phyloP scores from a whole-genome alignment of 2,797 vertebrate species.

The Florisuga fusca region DNA sequence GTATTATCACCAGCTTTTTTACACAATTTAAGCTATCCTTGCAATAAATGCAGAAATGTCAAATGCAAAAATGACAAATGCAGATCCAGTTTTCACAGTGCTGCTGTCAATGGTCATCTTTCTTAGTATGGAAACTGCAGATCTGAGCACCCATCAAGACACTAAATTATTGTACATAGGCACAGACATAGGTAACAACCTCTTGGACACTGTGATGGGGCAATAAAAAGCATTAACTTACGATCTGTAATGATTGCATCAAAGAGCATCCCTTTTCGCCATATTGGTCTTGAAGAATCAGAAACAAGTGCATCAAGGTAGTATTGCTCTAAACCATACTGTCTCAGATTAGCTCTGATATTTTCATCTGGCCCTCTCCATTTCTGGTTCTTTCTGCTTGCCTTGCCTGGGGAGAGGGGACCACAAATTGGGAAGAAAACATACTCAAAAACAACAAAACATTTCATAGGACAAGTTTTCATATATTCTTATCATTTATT shows the following conservation, averaged over 20 bases:
- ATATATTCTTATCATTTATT: background rate
- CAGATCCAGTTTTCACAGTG: background rate
- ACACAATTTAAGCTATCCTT: background rate
- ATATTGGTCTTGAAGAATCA: constrained; percentile 91
- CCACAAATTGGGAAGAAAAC: background rate
- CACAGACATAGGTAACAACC: background rate
- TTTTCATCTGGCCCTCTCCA: constrained; percentile 99
- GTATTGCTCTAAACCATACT: constrained; percentile 90
- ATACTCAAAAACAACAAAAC: background rate
- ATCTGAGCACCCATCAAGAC: background rate
- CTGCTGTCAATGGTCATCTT: background rate
- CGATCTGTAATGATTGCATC: constrained; percentile 96
- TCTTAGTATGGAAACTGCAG: background rate
- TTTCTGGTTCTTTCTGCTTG: constrained; percentile 95
- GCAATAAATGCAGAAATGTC: background rate
- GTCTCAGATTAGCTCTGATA: constrained; percentile 94
- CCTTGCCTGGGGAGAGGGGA: constrained; percentile 83
- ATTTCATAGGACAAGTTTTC: background rate
- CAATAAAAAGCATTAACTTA: constrained; percentile 73
- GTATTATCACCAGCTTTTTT: background rate
- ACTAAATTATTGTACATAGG: background rate
- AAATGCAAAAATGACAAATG: background rate
- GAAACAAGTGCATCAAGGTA: constrained; percentile 94
- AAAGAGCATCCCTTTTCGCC: constrained; percentile 89
- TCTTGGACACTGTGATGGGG: background rate